Evolutionary conservation across 2,888 invertebrate genomes (phyloP), one percentile per base, ranked within the genome.

Genomic region (Hypena proboscidalis): DNA sequence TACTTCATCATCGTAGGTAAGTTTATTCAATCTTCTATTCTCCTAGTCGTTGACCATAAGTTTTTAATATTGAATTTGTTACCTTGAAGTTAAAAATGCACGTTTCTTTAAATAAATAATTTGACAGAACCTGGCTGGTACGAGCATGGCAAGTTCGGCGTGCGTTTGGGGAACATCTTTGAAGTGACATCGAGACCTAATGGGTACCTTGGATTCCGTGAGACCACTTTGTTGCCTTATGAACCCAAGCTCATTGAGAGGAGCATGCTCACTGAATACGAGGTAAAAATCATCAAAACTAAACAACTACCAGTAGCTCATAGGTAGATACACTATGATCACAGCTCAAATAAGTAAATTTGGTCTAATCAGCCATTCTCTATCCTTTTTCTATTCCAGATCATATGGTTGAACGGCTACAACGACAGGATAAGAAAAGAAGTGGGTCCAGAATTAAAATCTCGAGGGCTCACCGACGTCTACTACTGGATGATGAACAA

Each of bases 121-220:
- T 48, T 78, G 77, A 13, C 76, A 95, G 97, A 97, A 67, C 98
- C 98, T 1, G 98, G 97, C 4, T 97, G 94, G 89, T 98, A 98
- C 77, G 95, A 96, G 70, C 93, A 94, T 49, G 94, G 94, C 2
- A 93, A 95, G 65, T 98, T 95, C 80, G 99, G 99, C 0, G 93
- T 98, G 17, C 93, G 97, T 7, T 90, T 99, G 38, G 98, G 98
- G 70, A 98, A 97, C 75, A 93, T 97, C 11, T 80, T 96, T 33
- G 94, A 96, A 86, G 96, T 96, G 4, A 77, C 94, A 4, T 76
- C 91, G 25, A 91, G 88, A 50, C 58, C 80, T 0, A 71, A 72
- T 25, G 74, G 74, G 1, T 95, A 93, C 71, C 83, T 95, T 29
- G 94, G 94, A 39, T 98, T 98, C 83, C 92, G 92, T 55, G 94